phyloP scores from a whole-genome alignment of 2,113 vertebrate species.

The Xiphophorus couchianus region DNA sequence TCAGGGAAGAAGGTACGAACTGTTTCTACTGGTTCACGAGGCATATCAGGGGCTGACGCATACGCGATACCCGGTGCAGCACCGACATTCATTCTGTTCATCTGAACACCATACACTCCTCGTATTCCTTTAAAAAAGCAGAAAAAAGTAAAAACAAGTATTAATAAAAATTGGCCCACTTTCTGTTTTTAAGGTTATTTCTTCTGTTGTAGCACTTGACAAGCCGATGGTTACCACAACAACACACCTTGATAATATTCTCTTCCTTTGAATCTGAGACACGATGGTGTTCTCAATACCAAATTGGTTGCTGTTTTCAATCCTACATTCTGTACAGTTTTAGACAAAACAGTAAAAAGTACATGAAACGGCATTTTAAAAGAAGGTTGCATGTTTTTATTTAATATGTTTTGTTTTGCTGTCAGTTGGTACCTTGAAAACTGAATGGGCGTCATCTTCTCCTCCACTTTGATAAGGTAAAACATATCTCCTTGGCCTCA shows the following conservation, averaged over 20 bases:
- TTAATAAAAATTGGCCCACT: background rate
- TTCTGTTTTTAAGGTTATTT: background rate
- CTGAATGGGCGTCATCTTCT: slow-evolving; percentile 7
- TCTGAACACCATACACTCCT: background rate
- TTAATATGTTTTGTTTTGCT: background rate
- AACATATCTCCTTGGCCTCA: slow-evolving; percentile 58
- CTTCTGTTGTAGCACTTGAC: background rate
- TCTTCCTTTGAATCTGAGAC: slow-evolving; percentile 49
- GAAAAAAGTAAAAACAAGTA: background rate
- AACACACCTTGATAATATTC: slow-evolving; percentile 21
- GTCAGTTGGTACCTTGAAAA: slow-evolving; percentile 64
- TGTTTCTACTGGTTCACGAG: slow-evolving; percentile 25
- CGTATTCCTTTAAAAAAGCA: background rate
- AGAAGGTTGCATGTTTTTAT: background rate
- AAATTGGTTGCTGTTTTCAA: slow-evolving; percentile 81
- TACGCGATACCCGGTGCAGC: fast-evolving
- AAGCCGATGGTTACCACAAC: slow-evolving; percentile 5
- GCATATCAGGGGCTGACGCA: background rate
- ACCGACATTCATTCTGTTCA: background rate
- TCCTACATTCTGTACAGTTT: slow-evolving; percentile 78
- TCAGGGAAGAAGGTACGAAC: slow-evolving; percentile 86
- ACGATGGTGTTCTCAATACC: slow-evolving; percentile 31
- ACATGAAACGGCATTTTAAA: background rate
- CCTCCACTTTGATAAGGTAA: background rate
- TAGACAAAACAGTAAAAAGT: background rate